Evolutionary conservation across 2,797 vertebrate genomes (phyloP), one percentile per base, ranked within the genome.

Genomic region (Channa striata): DNA sequence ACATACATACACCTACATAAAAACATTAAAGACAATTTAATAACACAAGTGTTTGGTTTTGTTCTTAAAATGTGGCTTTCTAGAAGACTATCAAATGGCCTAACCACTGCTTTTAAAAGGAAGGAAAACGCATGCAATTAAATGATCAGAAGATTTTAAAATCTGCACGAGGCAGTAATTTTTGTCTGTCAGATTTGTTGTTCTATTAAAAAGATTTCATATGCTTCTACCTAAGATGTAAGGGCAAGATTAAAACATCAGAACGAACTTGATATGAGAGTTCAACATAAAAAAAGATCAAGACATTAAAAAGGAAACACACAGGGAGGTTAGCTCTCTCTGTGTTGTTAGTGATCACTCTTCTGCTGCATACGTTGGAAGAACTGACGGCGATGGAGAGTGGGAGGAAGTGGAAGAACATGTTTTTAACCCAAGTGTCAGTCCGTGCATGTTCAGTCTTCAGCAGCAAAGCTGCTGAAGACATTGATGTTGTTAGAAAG

Each of bases 381-480:
- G 59, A 67, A 63, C 51, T 66, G 78, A 68, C n/a, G 30, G 47
- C 48, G 68, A 39, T 53, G 47, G 36, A 36, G 68, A 80, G 76
- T 74, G 47, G 76, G 74, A 78, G 73, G 60, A 78, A 76, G 68
- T 76, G 25, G 54, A 72, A 66, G 44, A 64, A 61, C 65, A 47
- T 61, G 59, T 75, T 86, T 79, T 82, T 62, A 80, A 73, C 73
- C 43, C 49, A 74, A 51, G 68, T 85, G 84, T 86, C 75, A 78
- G 68, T 54, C 69, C 19, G 6, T 76, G 61, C 67, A 71, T 78
- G 44, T 77, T 87, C 53, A 49, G 57, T 36, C 52, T 76, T 77
- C 79, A 74, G 50, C 62, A 82, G 56, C 68, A 46, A 64, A 58
- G 71, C 72, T 42, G 39, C 57, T 12, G 25, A 59, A 60, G 59